Base-by-base conservation (phyloP, 1,140 invertebrate genomes). In the Drosophila takahashii region DNA sequence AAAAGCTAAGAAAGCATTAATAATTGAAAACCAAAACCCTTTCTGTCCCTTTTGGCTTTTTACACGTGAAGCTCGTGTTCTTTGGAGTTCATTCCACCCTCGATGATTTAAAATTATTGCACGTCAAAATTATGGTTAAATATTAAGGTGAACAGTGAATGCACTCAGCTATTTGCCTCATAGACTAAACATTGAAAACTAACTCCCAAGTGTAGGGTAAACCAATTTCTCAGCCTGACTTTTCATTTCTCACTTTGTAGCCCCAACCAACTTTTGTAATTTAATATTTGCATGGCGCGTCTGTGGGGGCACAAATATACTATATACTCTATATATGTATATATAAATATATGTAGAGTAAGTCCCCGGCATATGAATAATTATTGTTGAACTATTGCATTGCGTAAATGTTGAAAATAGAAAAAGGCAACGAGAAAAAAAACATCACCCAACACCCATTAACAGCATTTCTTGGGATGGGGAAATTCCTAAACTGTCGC, bases 371-470 rank as follows among this genome's bases (percentile, higher is more conserved):
- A 59, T 44, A 66, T 50, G 39, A 41, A 36, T 56, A 81, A 81
- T 85, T 83, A 81, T 87, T 86, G 81, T 87, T 86, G 78, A 61
- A 61, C 53, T 83, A 77, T 77, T 79, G 79, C 83, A 87, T 87
- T 87, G 83, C 83, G 83, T 83, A 87, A 86, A 87, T 87, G 48
- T 86, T 87, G 61, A 87, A 87, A 89, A 87, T 83, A 87, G 83
- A 86, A 74, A 85, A 69, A 44, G 47, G 58, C 58, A 62, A 67
- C 41, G 66, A 47, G n/a, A 32, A 48, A 47, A 50, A 50, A 47
- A 29, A 22, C 45, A 74, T 50, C 37, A 18, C 47, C 37, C 37
- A 36, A 18, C 34, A 26, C 32, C 53, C 37, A 52, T 37, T 41
- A 50, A 57, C 6, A 57, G 50, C 59, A 18, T 61, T 18, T 18